Base-by-base conservation (phyloP, 1,140 invertebrate species). In the Chironomus striatipennis region DNA sequence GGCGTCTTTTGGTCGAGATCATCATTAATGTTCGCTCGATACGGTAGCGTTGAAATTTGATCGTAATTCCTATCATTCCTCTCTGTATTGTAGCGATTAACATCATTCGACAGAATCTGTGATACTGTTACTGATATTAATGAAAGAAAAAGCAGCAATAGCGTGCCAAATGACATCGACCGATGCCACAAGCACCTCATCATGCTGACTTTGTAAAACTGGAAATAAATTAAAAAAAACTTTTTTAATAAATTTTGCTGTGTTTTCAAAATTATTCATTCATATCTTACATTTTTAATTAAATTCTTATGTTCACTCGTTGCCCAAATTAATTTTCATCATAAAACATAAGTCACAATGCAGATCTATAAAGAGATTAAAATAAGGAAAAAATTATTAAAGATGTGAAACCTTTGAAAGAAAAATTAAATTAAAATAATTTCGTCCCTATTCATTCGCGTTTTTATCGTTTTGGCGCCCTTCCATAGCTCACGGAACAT, bases 261-360 rank as follows among this genome's bases (percentile, higher is more conserved):
- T 4, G 5, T 34, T 34, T 34, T 34, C 5, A 34, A 34, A 34
- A 34, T 57, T 57, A 57, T 12, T 57, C 47, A n/a, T 57, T 15
- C 9, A 57, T n/a, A n/a, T 57, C 47, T 57, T 57, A 70, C 65
- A 21, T 20, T 20, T 21, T 70, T 70, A 70, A 67, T 70, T 70
- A 70, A 70, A 70, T 10, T 70, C 18, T 20, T 21, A 70, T 21
- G 18, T 20, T 9, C n/a, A 12, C n/a, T 70, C 47, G 12, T 34
- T 57, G 47, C 7, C 47, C 7, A 70, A 70, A 70, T 70, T 70
- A 70, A 70, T 70, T 70, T 70, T 21, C 65, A 70, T 70, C 17
- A 70, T 70, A 20, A 70, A 9, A 17, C n/a, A 67, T 20, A 70
- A 20, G 65, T 8, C 65, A 70, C 64, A 67, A 21, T 20, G 10